Base-by-base conservation (phyloP, 1,140 invertebrate species). In the Drosophila ironensis region DNA sequence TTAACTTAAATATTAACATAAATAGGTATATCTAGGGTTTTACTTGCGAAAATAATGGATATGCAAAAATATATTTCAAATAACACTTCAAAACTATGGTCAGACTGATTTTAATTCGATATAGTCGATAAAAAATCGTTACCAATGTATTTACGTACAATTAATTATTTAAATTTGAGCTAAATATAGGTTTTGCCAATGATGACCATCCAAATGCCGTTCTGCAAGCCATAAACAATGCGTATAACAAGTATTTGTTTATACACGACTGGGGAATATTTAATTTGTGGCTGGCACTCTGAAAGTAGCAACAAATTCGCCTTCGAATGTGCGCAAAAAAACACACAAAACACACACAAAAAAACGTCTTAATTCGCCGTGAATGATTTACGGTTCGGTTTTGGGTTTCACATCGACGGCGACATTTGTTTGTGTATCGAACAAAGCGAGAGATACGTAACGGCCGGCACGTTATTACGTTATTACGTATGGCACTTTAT, bases 321-420 rank as follows among this genome's bases (percentile, higher is more conserved):
- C 25, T 56, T 33, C 33, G 44, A 46, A 33, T 41, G 25, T 35
- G 51, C 30, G 22, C 19, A 46, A 72, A 33, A 47, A 19, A 48
- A 30, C 33, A 4, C 24, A 50, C 4, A 35, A 16, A 35, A 46
- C 5, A 38, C 17, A 67, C 69, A 40, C 46, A 51, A 63, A 82
- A 71, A 63, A 71, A 84, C 66, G 59, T 71, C 80, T 86, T 86
- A 86, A 86, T 86, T 80, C 59, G 54, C 54, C n/a, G 69, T 54
- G 61, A 47, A 86, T 84, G 78, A 86, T 84, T 86, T 84, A 84
- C 74, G 53, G 54, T 74, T 86, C 30, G 74, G 70, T 78, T 74
- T 84, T 66, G 74, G 54, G 24, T 84, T 84, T 84, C 78, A 57
- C 56, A 54, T 70, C 63, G 69, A 57, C 47, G 69, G 73, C 40